A percentile compares a stretch with the other conserved stretches of the same genome.
Evolutionary conservation across 2,888 invertebrate species (phyloP).

Genomic region (Amphipoea oculea): DNA sequence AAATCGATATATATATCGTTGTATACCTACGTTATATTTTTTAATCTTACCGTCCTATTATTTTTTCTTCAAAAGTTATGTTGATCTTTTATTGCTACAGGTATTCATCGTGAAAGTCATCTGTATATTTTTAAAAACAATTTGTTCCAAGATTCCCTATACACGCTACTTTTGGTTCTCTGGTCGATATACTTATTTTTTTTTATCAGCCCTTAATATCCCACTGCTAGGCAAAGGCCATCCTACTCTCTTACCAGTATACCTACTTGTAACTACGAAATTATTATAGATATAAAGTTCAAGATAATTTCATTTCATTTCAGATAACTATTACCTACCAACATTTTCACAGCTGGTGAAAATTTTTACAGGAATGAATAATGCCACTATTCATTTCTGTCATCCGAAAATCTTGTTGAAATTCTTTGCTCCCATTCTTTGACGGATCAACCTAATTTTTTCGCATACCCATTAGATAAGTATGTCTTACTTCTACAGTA

Average conservation of each 20-base stretch:
- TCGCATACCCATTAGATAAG: constrained; percentile 53
- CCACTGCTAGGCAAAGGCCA: no score
- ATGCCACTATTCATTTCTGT: neutral
- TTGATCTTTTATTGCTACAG: neutral
- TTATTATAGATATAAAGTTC: neutral
- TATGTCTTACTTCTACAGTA: constrained; percentile 38
- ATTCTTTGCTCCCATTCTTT: constrained; percentile 3
- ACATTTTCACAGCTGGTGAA: neutral
- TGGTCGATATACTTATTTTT: neutral
- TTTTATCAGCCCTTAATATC: no score
- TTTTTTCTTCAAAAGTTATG: neutral
- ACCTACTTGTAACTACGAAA: neutral
- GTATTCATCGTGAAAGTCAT: neutral
- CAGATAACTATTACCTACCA: neutral
- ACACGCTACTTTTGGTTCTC: neutral
- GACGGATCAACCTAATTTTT: constrained; percentile 34
- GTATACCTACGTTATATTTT: neutral
- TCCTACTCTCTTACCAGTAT: no score
- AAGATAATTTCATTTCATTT: neutral
- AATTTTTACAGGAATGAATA: neutral
- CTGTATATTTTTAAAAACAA: neutral
- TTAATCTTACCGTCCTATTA: no score
- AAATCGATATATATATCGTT: neutral
- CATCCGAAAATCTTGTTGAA: constrained; percentile 13
- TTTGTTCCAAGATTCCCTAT: neutral